phyloP scores from a whole-genome alignment of 2,113 vertebrate genomes.

The Stigmatopora argus region DNA sequence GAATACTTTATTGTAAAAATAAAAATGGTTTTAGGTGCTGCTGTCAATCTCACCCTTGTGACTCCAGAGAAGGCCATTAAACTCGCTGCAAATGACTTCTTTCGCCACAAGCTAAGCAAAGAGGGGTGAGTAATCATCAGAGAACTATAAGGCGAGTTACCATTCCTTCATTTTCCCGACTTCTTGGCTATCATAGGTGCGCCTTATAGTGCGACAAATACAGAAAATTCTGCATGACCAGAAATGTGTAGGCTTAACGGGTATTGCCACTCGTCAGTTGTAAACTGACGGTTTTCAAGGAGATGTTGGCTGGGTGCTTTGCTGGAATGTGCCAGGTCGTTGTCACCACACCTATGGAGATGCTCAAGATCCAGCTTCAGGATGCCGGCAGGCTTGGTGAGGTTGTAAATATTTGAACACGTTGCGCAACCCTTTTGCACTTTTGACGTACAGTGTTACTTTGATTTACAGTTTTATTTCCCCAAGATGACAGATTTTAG shows the following conservation, averaged over 20 bases:
- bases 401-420: background rate
- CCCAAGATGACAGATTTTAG: too few relatives aligned
- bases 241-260: background rate
- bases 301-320: conserved; percentile 79
- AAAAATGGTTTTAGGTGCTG: conserved; percentile 63
- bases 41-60: conserved; percentile 76
- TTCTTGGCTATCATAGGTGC: too few relatives aligned
- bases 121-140: conserved; percentile 63
- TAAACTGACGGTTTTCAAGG: conserved; percentile 69
- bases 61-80: conserved; percentile 79
- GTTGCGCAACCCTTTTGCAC: background rate
- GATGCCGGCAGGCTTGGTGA: conserved; percentile 78
- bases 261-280: conserved; percentile 39
- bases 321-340: conserved; percentile 79
- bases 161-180: too few relatives aligned
- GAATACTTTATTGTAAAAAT: background rate
- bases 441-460: background rate
- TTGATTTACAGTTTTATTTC: too few relatives aligned
- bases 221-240: background rate
- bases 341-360: conserved; percentile 80
- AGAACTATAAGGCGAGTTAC: background rate
- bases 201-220: too few relatives aligned
- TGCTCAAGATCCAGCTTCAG: conserved; percentile 81
- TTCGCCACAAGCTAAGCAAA: conserved; percentile 69
- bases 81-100: conserved; percentile 77